Conservation (phyloP, 2,888 invertebrate genomes). For the Chydorus sphaericus region DNA sequence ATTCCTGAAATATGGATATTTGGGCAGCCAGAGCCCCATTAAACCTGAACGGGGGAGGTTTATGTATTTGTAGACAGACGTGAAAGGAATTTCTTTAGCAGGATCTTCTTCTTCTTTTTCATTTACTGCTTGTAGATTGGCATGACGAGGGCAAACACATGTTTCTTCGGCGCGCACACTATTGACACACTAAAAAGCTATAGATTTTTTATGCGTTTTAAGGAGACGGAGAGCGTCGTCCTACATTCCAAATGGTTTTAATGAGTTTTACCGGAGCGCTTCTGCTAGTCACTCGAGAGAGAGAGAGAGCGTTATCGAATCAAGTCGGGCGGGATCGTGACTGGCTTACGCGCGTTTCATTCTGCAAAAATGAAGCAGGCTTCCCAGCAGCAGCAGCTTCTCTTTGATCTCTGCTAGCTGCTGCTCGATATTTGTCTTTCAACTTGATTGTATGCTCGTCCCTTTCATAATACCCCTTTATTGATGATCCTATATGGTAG, state of each 20-base stretch:
- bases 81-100: too few species aligned
- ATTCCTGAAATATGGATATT: too few species aligned
- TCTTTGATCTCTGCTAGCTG: not conserved
- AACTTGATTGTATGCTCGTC: not conserved
- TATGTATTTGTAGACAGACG: not conserved
- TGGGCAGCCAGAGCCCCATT: too few species aligned
- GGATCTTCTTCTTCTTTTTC: not conserved
- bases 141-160: not conserved
- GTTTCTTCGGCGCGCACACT: not conserved
- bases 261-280: too few species aligned
- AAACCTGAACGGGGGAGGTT: too few species aligned
- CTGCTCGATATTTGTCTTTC: slow-evolving; percentile 4
- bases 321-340: not conserved
- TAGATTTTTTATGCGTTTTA: too few species aligned
- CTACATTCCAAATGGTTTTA: not conserved
- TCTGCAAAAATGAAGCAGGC: too few species aligned
- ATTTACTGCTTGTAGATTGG: not conserved
- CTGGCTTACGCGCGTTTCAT: slow-evolving; percentile 2
- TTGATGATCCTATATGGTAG: not conserved
- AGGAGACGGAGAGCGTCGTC: not conserved
- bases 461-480: not conserved
- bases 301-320: not conserved
- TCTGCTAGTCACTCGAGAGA: too few species aligned
- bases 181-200: too few species aligned
- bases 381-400: not conserved